A percentile compares a stretch with the other conserved stretches of the same genome.
Evolutionary conservation across 35 echinoderm and acorn worm species (phyloP).

Genomic region (Nesometra sesokonis): DNA sequence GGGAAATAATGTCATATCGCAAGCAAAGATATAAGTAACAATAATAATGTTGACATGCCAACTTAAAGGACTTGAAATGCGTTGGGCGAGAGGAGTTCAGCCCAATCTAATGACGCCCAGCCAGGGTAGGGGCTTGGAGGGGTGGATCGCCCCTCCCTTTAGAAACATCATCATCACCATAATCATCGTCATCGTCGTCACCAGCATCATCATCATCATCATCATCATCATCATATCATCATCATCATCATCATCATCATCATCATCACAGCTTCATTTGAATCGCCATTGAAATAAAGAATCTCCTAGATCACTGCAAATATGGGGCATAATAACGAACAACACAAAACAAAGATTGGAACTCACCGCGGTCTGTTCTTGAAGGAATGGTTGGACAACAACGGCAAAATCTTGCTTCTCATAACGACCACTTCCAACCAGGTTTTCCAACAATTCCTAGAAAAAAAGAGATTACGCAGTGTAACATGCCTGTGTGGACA

Average conservation of each 20-base stretch:
- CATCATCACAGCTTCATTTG: neutral
- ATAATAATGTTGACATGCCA: too few species aligned
- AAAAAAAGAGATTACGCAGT: neutral
- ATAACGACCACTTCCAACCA: neutral
- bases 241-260: slow-evolving; percentile 37
- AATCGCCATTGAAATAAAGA: neutral
- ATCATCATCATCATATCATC: slow-evolving; percentile 36
- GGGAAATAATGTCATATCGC: neutral
- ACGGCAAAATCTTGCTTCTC: slow-evolving; percentile 9
- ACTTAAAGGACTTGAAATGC: too few species aligned
- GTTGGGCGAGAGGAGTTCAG: too few species aligned
- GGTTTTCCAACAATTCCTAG: neutral
- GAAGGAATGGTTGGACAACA: slow-evolving; percentile 4
- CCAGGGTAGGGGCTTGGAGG: too few species aligned
- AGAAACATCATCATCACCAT: neutral
- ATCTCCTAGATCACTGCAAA: neutral
- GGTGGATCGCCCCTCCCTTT: neutral
- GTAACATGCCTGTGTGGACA: too few species aligned
- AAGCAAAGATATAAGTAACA: too few species aligned
- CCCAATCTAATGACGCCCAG: too few species aligned
- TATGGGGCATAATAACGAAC: slow-evolving; percentile 6
- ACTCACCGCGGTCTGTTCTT: neutral
- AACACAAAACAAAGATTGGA: neutral
- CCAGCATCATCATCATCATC: slow-evolving; percentile 27
- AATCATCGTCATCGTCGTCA: slow-evolving; percentile 9